Evolutionary conservation across 2,113 vertebrate species (phyloP), one percentile per base, ranked within the genome.

Genomic region (Holacanthus passer): DNA sequence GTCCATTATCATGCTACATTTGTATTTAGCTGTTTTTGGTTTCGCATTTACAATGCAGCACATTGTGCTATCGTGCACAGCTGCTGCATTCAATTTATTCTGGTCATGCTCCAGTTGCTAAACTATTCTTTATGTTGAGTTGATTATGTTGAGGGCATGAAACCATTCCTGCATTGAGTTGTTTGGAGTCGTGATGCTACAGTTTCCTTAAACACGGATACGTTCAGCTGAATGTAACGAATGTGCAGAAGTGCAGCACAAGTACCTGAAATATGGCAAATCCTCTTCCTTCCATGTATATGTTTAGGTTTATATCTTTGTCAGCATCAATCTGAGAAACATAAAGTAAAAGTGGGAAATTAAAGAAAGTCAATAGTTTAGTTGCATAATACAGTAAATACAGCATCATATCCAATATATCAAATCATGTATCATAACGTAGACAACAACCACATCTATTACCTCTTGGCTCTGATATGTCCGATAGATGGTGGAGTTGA

Each of bases 191-290:
- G 31, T 55, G 39, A n/a, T n/a, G 64, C 62, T 27, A 68, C 7
- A 50, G 31, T 56, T 78, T 58, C 29, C 47, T 50, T 53, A 12
- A 68, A 19, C 17, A 29, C 14, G 19, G 20, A 45, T 22, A 48
- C 9, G 4, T 55, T 48, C 32, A 20, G 10, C 10, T 43, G 32
- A 32, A 56, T 22, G 0, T 14, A 24, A 16, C 12, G 0, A 27
- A 50, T 37, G 22, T 2, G 8, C 2, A 14, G 62, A 2, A 6
- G 13, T 14, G 12, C 48, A 59, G 53, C 13, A 12, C 8, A 50
- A 32, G 20, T 95, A 98, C 97, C 97, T 98, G 97, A 87, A 97
- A 95, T 69, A 97, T 79, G 71, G 95, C 95, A 91, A 97, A 96
- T 87, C 97, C 97, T 90, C 73, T 91, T 82, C 97, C 97, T 53